These are phyloP conservation scores for Aphelinus certus DNA, from an alignment of 1,140 invertebrate genomes.

Conservation along the genomic window DNA sequence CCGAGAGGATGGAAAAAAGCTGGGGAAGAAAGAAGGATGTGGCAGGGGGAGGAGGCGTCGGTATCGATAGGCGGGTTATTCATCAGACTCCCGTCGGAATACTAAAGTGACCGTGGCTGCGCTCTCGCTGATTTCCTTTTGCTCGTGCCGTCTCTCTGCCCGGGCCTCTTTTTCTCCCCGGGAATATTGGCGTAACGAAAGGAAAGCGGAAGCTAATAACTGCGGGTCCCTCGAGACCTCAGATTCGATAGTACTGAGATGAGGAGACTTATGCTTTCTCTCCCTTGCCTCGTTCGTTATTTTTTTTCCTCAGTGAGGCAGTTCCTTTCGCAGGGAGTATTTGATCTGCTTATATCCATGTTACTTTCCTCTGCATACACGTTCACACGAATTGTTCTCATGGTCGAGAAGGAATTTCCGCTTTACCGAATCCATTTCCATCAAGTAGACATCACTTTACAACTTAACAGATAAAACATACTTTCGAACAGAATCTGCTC, in stretches of 20 bases:
- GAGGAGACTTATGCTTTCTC: constrained; percentile 13
- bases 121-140: not conserved
- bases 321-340: no score
- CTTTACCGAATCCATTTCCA: no score
- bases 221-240: not conserved
- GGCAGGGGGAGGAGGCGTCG: not conserved
- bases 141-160: not conserved
- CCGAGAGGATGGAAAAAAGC: no score
- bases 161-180: not conserved
- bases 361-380: no score
- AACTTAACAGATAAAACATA: no score
- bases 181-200: constrained; percentile 20
- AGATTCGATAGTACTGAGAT: constrained; percentile 17
- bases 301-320: not conserved
- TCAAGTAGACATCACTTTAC: no score
- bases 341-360: no score
- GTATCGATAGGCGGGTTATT: constrained; percentile 10
- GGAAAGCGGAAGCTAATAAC: constrained; percentile 29
- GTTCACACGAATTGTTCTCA: no score
- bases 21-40: no score
- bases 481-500: no score
- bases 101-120: not conserved
- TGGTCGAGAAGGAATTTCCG: no score
- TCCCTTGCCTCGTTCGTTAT: not conserved
- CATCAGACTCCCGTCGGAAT: constrained; percentile 10